Evolutionary conservation across 2,113 vertebrate species (phyloP), one percentile per base, ranked within the genome.

Genomic region (Prionailurus bengalensis): DNA sequence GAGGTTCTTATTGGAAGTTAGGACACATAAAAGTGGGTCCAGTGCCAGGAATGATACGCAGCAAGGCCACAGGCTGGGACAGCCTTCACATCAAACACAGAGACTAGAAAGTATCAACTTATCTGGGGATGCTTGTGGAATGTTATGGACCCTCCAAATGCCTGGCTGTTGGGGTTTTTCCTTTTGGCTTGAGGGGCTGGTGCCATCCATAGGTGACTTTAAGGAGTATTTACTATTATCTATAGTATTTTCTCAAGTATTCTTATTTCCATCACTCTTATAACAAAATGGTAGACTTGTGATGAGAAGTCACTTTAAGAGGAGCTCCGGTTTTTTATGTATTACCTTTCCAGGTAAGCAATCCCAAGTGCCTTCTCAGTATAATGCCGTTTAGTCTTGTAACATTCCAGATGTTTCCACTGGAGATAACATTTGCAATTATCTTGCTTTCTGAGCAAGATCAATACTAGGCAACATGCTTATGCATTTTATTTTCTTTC

Each of bases 401-500:
- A 78, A 48, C 2, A 55, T 70, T 92, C 42, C 39, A 39, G 80
- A 90, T 65, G 13, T 17, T 70, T 68, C 29, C 17, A 1, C 71
- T 74, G 45, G 65, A 63, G 71, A 42, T 33, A 94, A 61, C 7
- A 58, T 48, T 82, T 81, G 39, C 17, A 55, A 11, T 76, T 76
- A 63, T 48, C n/a, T 7, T 80, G 55, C 5, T 70, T 92, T 89
- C 65, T 48, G 66, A 76, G 14, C 25, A 88, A 88, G 31, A n/a
- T 7, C n/a, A 33, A 70, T 82, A 79, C 13, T 48, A 63, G 48
- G 25, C 21, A 63, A 78, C 58, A 71, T 71, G 68, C 12, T 36
- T n/a, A 25, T 17, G n/a, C 14, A 12, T 95, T 95, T 94, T 91
- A 36, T 83, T 71, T 91, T 76, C 10, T 65, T 91, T 94, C 65